Evolutionary conservation across 2,113 vertebrate genomes (phyloP), one percentile per base, ranked within the genome.

Genomic region (Melanotaenia duboulayi): DNA sequence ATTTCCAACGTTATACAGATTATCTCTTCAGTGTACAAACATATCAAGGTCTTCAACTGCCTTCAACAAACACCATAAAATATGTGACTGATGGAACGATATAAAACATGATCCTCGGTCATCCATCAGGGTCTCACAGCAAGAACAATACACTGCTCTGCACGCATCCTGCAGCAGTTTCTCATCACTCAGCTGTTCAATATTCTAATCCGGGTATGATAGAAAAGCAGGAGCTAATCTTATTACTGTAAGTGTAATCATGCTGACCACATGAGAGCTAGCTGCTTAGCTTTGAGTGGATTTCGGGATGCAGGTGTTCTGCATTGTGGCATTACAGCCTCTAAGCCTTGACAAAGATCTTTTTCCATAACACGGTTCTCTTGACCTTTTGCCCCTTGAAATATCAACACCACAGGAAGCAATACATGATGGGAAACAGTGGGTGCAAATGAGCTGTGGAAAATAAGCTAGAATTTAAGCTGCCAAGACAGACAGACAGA

Each of bases 201-300:
- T 60, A 63, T 54, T 73, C 63, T 86, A 84, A 92, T 90, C 82
- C 80, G 51, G 80, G 46, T n/a, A 46, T 60, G 83, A 82, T 77
- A 82, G 74, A 74, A 74, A 83, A 85, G 46, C 74, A 37, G 58
- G 35, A 48, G 69, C 74, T 86, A 90, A 90, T 90, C 76, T 69
- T 76, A 89, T 90, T 88, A n/a, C n/a, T n/a, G n/a, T n/a, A 90
- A 35, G 72, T 57, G 79, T 85, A 89, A 92, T 91, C 85, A 80
- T 11, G 66, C 80, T 81, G 85, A 81, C 80, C 83, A 80, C 85
- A 77, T 63, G 76, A 69, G 80, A 80, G 72, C 74, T 55, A 39
- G 82, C 74, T 71, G 83, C 84, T 70, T 71, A 76, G 84, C 65
- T 89, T 60, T 83, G 78, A 89, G 80, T 85, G 83, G 89, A 86